Evolutionary conservation across 2,797 vertebrate species (phyloP).

Genomic region (Rhinichthys osculus): DNA sequence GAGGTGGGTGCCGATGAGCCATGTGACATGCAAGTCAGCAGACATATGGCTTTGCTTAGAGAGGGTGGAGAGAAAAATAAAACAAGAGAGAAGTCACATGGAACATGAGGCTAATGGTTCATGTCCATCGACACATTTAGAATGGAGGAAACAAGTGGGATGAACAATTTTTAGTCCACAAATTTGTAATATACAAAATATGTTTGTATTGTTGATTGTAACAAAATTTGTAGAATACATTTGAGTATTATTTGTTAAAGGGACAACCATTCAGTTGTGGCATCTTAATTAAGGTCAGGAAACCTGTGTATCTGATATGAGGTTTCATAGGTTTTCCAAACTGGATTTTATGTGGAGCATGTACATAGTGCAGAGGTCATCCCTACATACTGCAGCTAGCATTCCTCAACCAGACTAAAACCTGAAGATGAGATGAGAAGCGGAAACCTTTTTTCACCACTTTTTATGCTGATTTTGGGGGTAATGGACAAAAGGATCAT

Average conservation of each 20-base stretch:
- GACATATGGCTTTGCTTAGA: conserved; percentile 62
- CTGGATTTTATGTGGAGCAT: conserved; percentile 13
- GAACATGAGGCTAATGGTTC: conserved; percentile 43
- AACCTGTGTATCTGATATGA: neutral
- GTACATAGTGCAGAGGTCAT: neutral
- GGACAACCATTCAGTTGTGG: neutral
- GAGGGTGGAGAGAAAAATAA: conserved; percentile 51
- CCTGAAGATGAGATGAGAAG: neutral
- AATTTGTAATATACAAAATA: too few species aligned
- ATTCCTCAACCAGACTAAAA: neutral
- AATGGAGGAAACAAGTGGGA: conserved; percentile 8
- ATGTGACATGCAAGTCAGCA: conserved; percentile 56
- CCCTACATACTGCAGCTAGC: neutral
- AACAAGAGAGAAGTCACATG: conserved; percentile 42
- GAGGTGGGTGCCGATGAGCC: conserved; percentile 40
- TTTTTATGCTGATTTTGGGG: neutral
- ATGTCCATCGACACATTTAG: conserved; percentile 40
- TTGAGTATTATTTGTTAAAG: conserved; percentile 13
- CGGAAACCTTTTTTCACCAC: neutral
- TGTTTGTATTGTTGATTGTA: too few species aligned
- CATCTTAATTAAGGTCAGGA: conserved; percentile 18
- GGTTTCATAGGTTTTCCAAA: neutral
- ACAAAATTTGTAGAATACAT: neutral
- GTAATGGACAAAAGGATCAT: neutral
- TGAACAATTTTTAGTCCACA: neutral